These are phyloP conservation scores for Choloepus hoffmanni DNA, from an alignment of 2,113 vertebrate species.

Conservation along the genomic window DNA sequence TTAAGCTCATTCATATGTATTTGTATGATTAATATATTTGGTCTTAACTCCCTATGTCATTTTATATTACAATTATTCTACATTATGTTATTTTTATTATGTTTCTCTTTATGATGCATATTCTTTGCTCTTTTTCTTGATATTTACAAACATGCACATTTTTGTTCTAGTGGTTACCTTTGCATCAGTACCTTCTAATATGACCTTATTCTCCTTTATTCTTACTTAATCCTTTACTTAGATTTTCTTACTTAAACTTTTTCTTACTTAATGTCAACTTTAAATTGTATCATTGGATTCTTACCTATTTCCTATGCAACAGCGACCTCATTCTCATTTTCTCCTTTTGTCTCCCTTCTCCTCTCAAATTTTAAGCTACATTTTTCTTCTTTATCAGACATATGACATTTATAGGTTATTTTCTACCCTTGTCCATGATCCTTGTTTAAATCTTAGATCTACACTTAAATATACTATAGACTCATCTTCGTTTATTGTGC, in stretches of 20 bases:
- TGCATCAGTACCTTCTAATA: background rate
- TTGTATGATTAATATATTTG: slow-evolving; percentile 25
- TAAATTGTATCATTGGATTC: background rate
- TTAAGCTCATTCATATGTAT: slow-evolving; percentile 49
- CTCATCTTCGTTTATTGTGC: background rate
- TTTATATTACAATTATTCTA: slow-evolving; percentile 13
- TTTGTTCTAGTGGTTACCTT: background rate
- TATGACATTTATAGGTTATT: slow-evolving; percentile 8
- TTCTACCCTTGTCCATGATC: background rate
- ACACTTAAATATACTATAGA: background rate
- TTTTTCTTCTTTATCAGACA: background rate
- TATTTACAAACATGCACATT: background rate
- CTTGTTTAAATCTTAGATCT: slow-evolving; percentile 6
- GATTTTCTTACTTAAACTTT: background rate
- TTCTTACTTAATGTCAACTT: background rate
- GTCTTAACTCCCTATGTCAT: background rate
- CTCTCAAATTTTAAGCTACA: background rate
- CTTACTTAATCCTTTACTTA: background rate
- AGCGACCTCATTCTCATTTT: background rate
- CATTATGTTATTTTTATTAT: background rate
- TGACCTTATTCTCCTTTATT: background rate
- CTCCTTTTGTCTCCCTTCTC: background rate
- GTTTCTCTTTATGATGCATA: background rate
- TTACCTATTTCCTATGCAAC: background rate
- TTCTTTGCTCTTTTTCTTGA: slow-evolving; percentile 24